Conservation (phyloP, 1,140 invertebrate genomes). For the Halyomorpha halys region DNA sequence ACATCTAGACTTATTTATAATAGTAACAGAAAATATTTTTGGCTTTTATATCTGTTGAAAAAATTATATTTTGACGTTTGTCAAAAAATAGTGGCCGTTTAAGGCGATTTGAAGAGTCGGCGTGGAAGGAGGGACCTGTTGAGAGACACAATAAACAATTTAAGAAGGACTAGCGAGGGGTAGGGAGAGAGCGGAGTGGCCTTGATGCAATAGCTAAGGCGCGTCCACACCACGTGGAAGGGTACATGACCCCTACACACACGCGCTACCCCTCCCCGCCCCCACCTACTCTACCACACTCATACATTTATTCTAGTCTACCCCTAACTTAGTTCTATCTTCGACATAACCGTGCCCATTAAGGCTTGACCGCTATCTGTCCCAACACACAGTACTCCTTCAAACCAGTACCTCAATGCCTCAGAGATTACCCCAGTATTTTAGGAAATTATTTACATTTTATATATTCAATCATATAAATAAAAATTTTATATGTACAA, state of each 20-base stretch:
- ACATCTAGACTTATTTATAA: not conserved
- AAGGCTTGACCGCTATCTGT: not conserved
- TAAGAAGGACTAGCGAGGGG: not conserved
- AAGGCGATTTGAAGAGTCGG: not conserved
- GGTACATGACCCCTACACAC: conserved; percentile 19
- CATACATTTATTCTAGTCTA: not conserved
- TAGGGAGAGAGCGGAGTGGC: not conserved
- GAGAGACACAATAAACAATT: not conserved
- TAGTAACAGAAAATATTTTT: not conserved
- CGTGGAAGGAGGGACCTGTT: not conserved
- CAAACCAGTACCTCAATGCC: not conserved
- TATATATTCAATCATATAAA: no score
- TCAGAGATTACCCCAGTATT: not conserved
- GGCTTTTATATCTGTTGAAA: not conserved
- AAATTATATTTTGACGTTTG: not conserved
- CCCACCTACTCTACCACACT: conserved; percentile 1
- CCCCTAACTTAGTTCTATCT: not conserved
- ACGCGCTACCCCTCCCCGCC: conserved; percentile 7
- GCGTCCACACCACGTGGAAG: conserved; percentile 17
- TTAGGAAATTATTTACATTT: no score
- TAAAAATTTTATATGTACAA: no score
- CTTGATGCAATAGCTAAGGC: not conserved
- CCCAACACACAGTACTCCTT: not conserved
- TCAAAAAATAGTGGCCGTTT: not conserved
- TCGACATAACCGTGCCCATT: not conserved